These are phyloP conservation scores for Hycleus phaleratus DNA, from an alignment of 1,140 invertebrate species.

Conservation along the genomic window DNA sequence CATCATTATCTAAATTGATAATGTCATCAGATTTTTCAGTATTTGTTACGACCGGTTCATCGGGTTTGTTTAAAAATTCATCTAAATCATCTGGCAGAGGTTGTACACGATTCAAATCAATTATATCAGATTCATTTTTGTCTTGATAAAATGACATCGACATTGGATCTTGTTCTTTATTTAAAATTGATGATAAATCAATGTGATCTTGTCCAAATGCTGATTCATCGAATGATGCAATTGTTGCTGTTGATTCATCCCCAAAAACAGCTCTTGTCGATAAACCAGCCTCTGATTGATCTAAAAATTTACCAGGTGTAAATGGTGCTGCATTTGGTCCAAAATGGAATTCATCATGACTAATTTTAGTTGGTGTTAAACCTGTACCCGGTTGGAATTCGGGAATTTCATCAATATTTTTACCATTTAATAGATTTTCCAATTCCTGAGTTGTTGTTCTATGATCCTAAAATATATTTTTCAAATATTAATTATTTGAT, in stretches of 20 bases:
- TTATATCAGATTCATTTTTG: slow-evolving; percentile 45
- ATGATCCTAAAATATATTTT: background rate
- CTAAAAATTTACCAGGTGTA: slow-evolving; percentile 34
- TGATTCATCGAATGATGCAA: slow-evolving; percentile 16
- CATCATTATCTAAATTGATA: slow-evolving; percentile 17
- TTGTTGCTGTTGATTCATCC: slow-evolving; percentile 38
- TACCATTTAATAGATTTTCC: slow-evolving; percentile 30
- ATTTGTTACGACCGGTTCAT: slow-evolving; percentile 30
- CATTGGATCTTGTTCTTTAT: slow-evolving; percentile 56
- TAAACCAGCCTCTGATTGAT: slow-evolving; percentile 43
- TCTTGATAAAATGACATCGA: slow-evolving; percentile 60
- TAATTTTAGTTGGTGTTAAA: slow-evolving; percentile 9
- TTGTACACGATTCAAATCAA: slow-evolving; percentile 57
- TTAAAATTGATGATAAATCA: slow-evolving; percentile 26
- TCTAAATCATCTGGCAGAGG: slow-evolving; percentile 49
- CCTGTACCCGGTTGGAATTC: slow-evolving; percentile 35
- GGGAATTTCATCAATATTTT: slow-evolving; percentile 36
- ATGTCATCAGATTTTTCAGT: slow-evolving; percentile 24
- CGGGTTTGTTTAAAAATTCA: slow-evolving; percentile 38
- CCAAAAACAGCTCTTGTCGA: slow-evolving; percentile 47
- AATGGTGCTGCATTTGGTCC: slow-evolving; percentile 33
- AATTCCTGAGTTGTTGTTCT: background rate
- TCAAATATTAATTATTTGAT: background rate
- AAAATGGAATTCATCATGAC: slow-evolving; percentile 37
- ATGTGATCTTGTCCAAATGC: slow-evolving; percentile 11